These are phyloP conservation scores for Oreochromis niloticus DNA, from an alignment of 2,113 vertebrate genomes.

Conservation along the genomic window DNA sequence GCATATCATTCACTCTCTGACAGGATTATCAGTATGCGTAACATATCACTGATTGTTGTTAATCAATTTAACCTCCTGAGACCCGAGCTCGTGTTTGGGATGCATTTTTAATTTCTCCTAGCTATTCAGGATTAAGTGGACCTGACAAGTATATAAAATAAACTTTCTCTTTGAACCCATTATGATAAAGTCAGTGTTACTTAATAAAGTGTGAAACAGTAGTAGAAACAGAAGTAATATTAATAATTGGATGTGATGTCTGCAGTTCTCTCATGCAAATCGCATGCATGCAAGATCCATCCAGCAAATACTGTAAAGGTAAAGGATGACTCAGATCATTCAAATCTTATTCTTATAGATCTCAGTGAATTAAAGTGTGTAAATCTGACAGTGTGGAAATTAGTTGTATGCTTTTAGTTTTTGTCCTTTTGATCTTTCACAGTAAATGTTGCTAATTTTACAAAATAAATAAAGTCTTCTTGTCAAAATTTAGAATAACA, in stretches of 20 bases:
- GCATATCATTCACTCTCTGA: conserved; percentile 1
- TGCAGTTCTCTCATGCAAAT: not conserved
- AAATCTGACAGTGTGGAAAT: not conserved
- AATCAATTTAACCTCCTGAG: not conserved
- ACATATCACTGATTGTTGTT: not conserved
- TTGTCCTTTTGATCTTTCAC: not conserved
- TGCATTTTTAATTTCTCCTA: not conserved
- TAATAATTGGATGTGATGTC: not conserved
- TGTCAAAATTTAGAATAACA: not conserved
- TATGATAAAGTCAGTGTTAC: not conserved
- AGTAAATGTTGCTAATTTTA: not conserved
- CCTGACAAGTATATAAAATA: not conserved
- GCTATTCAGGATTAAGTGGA: not conserved
- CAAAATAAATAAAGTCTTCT: not conserved
- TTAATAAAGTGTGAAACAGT: not conserved
- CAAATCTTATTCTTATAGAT: not conserved
- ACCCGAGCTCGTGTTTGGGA: not conserved
- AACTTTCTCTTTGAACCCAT: not conserved
- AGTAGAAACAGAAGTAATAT: not conserved
- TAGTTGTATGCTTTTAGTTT: not conserved
- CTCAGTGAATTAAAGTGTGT: not conserved
- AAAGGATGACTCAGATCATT: not conserved
- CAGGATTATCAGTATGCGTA: not conserved
- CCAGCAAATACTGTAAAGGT: not conserved
- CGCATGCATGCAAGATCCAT: not conserved